phyloP scores from a whole-genome alignment of 2,888 invertebrate genomes.

The Eristalis arbustorum region DNA sequence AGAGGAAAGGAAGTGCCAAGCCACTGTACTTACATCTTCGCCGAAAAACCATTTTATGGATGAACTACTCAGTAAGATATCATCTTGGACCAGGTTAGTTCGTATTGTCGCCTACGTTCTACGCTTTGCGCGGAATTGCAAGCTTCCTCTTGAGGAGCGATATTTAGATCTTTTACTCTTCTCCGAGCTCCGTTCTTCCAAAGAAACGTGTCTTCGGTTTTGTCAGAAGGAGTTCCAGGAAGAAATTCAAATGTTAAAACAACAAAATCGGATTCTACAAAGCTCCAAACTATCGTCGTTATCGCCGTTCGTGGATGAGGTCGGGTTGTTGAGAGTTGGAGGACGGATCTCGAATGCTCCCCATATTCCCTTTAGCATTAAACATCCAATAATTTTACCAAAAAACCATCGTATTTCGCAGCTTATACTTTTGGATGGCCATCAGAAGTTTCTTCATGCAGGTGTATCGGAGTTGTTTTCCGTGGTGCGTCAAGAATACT shows the following conservation, averaged over 20 bases:
- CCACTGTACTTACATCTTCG: background rate
- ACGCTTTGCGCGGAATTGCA: background rate
- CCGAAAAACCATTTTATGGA: background rate
- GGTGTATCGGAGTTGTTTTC: conserved; percentile 6
- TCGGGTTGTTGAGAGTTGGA: background rate
- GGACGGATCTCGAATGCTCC: conserved; percentile 3
- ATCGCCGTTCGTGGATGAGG: background rate
- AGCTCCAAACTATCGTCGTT: background rate
- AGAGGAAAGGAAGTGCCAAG: background rate
- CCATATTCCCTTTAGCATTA: background rate
- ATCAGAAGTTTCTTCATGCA: background rate
- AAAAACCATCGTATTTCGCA: background rate
- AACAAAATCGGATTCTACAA: no score
- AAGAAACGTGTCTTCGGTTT: background rate
- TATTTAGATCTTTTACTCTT: background rate
- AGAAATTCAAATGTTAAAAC: background rate
- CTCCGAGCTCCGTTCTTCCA: background rate
- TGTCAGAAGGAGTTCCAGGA: background rate
- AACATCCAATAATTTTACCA: conserved; percentile 1
- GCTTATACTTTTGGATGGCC: background rate
- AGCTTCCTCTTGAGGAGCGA: background rate
- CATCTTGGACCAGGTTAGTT: conserved; percentile 11
- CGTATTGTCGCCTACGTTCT: background rate
- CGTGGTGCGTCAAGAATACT: conserved; percentile 20
- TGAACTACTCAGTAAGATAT: background rate